Percentiles rank a stretch among this genome's conserved stretches.
phyloP scores from a whole-genome alignment of 2,888 invertebrate species.

The Tetranychus piercei region DNA sequence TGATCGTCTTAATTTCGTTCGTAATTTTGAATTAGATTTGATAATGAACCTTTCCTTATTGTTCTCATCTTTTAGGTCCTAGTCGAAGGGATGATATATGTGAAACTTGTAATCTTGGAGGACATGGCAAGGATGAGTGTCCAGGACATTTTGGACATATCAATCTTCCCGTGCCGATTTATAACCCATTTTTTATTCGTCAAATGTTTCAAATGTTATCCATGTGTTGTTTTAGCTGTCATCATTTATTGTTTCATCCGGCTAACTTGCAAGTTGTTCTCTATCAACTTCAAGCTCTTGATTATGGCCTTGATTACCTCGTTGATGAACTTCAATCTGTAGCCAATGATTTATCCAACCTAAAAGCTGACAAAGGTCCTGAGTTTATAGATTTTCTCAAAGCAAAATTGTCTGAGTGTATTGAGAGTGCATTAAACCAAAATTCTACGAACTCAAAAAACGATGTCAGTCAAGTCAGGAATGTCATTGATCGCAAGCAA shows the following conservation, averaged over 20 bases:
- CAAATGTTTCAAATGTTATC: conserved; percentile 44
- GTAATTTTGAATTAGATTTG: not conserved
- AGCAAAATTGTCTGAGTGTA: not conserved
- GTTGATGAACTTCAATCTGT: conserved; percentile 41
- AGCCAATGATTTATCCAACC: conserved; percentile 6
- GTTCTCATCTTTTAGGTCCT: conserved; percentile 33
- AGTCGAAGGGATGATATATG: conserved; percentile 48
- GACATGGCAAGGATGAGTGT: conserved; percentile 44
- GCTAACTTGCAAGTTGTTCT: conserved; percentile 38
- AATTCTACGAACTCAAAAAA: too few species aligned
- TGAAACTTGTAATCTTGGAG: conserved; percentile 48
- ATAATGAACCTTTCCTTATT: conserved; percentile 11
- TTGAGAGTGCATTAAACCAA: not conserved
- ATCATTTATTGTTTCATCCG: conserved; percentile 30
- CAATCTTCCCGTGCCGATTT: conserved; percentile 63
- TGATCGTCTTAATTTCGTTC: conserved; percentile 14
- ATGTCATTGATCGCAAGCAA: conserved; percentile 29
- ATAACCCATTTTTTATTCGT: conserved; percentile 73
- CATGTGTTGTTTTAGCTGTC: conserved; percentile 36
- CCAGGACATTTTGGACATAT: conserved; percentile 91
- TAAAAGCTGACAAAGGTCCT: not conserved
- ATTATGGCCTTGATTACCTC: conserved; percentile 52
- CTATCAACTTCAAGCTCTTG: conserved; percentile 46
- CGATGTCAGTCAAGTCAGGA: conserved; percentile 26
- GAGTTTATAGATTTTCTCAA: not conserved